Conservation (phyloP, 2,113 vertebrate genomes). For the Megaptera novaeangliae region DNA sequence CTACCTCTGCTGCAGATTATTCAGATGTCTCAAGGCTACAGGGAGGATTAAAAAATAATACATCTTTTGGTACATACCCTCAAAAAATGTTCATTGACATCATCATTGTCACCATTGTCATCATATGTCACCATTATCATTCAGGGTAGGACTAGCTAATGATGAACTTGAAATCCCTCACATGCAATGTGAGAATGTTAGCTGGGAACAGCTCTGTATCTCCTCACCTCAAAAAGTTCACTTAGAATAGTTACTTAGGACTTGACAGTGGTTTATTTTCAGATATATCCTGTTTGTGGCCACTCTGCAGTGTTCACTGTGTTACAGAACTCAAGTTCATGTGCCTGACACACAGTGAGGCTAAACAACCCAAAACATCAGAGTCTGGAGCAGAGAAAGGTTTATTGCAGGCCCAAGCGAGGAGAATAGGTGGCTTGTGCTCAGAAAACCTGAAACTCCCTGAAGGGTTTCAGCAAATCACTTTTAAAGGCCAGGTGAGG, state of each 20-base stretch:
- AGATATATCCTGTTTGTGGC: not conserved
- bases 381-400: not conserved
- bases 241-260: not conserved
- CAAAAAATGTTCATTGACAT: not conserved
- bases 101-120: not conserved
- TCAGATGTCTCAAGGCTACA: not conserved
- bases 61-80: not conserved
- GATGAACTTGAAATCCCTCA: not conserved
- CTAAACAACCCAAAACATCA: not conserved
- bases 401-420: not conserved
- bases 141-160: not conserved
- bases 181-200: not conserved
- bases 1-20: not conserved
- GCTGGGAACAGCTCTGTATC: not conserved
- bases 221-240: not conserved
- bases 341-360: not conserved
- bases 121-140: not conserved
- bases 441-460: not conserved
- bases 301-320: not conserved
- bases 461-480: not conserved
- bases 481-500: not conserved
- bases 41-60: not conserved
- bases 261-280: not conserved
- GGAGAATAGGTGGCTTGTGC: not conserved
- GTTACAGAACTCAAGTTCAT: not conserved